These are phyloP conservation scores for Amphimedon queenslandica DNA, from an alignment of 37 sponge, comb jelly and placozoan species.

Conservation along the genomic window DNA sequence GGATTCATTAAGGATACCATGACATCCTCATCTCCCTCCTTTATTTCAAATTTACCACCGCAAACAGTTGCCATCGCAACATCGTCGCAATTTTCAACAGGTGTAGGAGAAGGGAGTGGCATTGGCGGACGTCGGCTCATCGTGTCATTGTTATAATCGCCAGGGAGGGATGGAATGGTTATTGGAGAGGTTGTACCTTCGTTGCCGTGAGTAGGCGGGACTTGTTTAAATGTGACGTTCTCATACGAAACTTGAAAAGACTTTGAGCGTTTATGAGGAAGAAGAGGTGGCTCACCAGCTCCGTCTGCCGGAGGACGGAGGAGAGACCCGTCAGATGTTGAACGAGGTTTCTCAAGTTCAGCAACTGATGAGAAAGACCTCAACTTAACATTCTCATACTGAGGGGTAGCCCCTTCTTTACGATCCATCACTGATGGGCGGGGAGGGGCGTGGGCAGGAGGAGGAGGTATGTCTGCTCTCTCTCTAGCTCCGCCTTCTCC, in stretches of 20 bases:
- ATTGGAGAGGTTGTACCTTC: constrained; percentile 1
- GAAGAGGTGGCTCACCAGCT: no score
- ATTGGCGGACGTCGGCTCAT: neutral
- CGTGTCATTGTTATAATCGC: neutral
- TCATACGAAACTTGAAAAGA: constrained; percentile 3
- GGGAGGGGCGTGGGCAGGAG: neutral
- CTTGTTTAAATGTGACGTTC: neutral
- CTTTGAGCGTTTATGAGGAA: neutral
- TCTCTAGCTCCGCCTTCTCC: no score
- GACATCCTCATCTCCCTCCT: neutral
- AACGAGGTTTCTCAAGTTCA: neutral
- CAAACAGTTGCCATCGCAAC: neutral
- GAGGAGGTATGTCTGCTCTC: neutral
- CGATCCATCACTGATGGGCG: neutral
- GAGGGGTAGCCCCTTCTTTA: neutral
- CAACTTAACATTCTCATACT: neutral
- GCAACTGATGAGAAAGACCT: neutral
- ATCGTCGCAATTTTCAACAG: neutral
- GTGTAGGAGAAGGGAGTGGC: neutral
- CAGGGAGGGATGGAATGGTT: neutral
- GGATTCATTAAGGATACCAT: neutral
- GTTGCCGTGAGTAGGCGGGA: neutral
- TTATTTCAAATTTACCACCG: neutral
- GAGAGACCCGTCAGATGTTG: neutral
- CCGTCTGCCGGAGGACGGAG: no score